These are phyloP conservation scores for Xiphophorus hellerii DNA, from an alignment of 2,113 vertebrate species.

Conservation along the genomic window DNA sequence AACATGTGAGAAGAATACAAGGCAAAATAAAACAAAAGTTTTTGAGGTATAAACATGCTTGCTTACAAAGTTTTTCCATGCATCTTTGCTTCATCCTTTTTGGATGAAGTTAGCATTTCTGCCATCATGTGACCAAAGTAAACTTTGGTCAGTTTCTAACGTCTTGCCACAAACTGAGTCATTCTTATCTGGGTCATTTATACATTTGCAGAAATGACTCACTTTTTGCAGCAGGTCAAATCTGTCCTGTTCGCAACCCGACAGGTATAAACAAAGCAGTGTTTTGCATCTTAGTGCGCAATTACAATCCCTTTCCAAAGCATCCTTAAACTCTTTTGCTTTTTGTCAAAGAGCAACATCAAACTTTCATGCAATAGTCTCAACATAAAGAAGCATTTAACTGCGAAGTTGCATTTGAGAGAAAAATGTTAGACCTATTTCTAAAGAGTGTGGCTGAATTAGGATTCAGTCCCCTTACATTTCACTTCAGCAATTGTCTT, in stretches of 20 bases:
- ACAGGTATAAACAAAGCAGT: background rate
- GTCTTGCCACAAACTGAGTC: constrained; percentile 10
- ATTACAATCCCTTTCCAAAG: background rate
- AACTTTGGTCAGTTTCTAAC: constrained; percentile 15
- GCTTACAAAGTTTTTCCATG: background rate
- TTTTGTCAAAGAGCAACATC: background rate
- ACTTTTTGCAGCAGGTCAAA: background rate
- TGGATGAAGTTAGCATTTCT: constrained; percentile 2
- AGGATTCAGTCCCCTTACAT: background rate
- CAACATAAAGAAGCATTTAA: no score
- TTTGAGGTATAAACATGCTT: background rate
- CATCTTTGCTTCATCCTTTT: background rate
- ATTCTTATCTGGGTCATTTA: constrained; percentile 3
- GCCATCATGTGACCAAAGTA: constrained; percentile 26
- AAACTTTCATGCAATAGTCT: no score
- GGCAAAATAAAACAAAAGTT: background rate
- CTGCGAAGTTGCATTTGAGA: no score
- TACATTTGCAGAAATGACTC: constrained; percentile 12
- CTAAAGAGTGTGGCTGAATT: background rate
- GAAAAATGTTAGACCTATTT: background rate
- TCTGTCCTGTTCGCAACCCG: no score
- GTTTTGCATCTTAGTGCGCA: background rate
- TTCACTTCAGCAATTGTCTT: background rate
- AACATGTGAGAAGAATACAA: background rate
- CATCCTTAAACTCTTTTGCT: background rate